Evolutionary conservation across 2,888 invertebrate genomes (phyloP).

Genomic region (Atrina japonica): DNA sequence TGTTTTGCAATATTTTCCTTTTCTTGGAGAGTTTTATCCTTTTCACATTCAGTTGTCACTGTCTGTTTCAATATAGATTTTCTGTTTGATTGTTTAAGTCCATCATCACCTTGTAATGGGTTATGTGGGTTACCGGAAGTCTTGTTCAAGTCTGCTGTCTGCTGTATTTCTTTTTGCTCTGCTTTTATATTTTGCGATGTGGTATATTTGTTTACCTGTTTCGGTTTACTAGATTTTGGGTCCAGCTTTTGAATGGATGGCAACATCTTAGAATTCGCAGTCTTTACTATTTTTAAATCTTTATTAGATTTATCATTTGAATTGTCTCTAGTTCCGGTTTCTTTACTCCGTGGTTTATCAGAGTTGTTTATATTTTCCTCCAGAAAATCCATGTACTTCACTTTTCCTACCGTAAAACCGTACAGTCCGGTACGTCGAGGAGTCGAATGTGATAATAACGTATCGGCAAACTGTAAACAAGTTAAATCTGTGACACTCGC

Average conservation of each 20-base stretch:
- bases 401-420: constrained; percentile 26
- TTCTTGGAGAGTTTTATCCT: constrained; percentile 5
- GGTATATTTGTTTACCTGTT: not conserved
- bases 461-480: constrained; percentile 34
- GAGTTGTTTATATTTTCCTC: constrained; percentile 13
- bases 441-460: constrained; percentile 17
- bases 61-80: constrained; percentile 16
- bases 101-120: not conserved
- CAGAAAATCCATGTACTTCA: constrained; percentile 27
- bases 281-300: not conserved
- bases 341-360: not conserved
- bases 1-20: not conserved
- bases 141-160: not conserved
- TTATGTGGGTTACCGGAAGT: not conserved
- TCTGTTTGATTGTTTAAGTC: not conserved
- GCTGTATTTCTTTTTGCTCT: not conserved
- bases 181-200: not conserved
- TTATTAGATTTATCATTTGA: constrained; percentile 5
- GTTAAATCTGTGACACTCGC: constrained; percentile 29
- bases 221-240: constrained; percentile 8
- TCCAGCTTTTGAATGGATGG: constrained; percentile 3
- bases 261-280: not conserved
- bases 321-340: not conserved
- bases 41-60: not conserved
- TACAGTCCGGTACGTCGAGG: constrained; percentile 12